These are phyloP conservation scores for Podarcis muralis DNA, from an alignment of 2,113 vertebrate species.

Conservation along the genomic window DNA sequence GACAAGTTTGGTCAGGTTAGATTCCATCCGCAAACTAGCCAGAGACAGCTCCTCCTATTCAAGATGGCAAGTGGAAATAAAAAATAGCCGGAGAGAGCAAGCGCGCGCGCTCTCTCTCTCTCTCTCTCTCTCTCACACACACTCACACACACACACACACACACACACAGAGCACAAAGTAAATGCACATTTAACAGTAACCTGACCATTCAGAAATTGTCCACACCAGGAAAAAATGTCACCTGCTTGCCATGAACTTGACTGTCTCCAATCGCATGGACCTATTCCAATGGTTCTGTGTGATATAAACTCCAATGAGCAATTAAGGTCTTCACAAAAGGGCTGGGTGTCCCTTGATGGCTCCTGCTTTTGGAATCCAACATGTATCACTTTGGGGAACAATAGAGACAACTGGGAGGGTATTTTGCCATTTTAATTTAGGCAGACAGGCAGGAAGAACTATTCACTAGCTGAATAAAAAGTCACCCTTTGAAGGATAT, in stretches of 20 bases:
- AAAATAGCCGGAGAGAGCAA: too few species aligned
- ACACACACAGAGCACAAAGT: background rate
- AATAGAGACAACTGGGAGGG: too few species aligned
- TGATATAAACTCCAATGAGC: background rate
- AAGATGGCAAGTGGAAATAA: background rate
- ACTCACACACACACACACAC: background rate
- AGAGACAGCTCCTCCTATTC: background rate
- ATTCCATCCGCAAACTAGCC: background rate
- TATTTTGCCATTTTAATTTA: background rate
- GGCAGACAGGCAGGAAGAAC: background rate
- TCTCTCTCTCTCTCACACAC: background rate
- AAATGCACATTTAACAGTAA: background rate
- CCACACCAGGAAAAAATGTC: background rate
- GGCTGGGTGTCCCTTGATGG: background rate
- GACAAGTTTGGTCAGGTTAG: background rate
- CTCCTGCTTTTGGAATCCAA: background rate
- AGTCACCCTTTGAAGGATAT: background rate
- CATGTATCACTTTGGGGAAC: background rate
- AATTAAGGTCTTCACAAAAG: background rate
- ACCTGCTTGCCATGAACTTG: background rate
- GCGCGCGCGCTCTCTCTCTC: background rate
- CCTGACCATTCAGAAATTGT: background rate
- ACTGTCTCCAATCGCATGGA: background rate
- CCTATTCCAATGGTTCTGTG: background rate
- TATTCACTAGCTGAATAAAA: background rate